These are phyloP conservation scores for Peromyscus melanophrys DNA, from an alignment of 2,797 vertebrate genomes.

Conservation along the genomic window DNA sequence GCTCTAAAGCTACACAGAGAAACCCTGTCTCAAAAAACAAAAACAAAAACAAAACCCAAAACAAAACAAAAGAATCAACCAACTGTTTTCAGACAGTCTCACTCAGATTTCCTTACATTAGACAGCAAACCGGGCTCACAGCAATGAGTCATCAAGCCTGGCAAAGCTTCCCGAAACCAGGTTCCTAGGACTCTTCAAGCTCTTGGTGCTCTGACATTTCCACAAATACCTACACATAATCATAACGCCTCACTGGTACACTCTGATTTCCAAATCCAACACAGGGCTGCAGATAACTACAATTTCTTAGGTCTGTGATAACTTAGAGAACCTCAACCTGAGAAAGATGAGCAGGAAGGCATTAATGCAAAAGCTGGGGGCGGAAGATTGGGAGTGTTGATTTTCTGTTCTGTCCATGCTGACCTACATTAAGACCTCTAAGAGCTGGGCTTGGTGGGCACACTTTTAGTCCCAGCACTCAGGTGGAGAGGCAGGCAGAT, in stretches of 20 bases:
- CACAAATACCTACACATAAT: background rate
- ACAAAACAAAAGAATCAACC: too few species aligned
- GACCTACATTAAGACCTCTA: slow-evolving; percentile 15
- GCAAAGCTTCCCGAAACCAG: background rate
- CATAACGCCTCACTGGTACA: background rate
- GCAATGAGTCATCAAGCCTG: background rate
- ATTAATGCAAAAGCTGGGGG: background rate
- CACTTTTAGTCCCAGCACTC: background rate
- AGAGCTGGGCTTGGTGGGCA: background rate
- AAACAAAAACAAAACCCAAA: too few species aligned
- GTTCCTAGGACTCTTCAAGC: background rate
- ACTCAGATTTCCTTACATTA: too few species aligned
- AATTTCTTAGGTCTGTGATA: background rate
- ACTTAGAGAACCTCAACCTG: background rate
- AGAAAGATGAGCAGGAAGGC: background rate
- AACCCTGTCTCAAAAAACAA: too few species aligned
- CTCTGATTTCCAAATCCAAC: slow-evolving; percentile 36
- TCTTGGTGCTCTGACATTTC: background rate
- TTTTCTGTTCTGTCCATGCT: background rate
- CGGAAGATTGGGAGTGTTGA: background rate
- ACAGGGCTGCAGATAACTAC: background rate
- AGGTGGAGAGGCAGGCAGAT: background rate
- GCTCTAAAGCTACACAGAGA: too few species aligned
- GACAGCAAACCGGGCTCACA: background rate
- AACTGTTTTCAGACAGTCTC: background rate